Evolutionary conservation across 2,797 vertebrate genomes (phyloP), one percentile per base, ranked within the genome.

Genomic region (Onychomys arenicola): DNA sequence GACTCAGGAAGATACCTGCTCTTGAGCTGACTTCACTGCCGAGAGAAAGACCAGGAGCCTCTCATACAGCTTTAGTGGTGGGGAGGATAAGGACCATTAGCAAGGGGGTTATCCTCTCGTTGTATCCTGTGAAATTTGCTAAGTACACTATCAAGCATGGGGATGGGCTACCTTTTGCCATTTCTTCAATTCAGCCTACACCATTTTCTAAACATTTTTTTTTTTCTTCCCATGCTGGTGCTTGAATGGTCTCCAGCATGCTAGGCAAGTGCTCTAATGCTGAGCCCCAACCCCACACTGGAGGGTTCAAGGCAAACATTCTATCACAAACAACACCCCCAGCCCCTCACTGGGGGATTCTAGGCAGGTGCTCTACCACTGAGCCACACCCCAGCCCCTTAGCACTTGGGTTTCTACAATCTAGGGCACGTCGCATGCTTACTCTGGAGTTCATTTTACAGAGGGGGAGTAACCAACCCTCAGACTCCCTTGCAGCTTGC

Each of bases 391-490:
- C 52, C 52, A 52, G 52, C 13, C 13, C 25, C 21, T n/a, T 37
- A 59, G 32, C 80, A 69, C 16, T 2, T 49, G 57, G 14, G 32
- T 63, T 93, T 85, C 40, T 80, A 40, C 7, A 75, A 73, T 84
- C 25, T 21, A 61, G 49, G 43, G 14, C 21, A 14, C 0, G 0
- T 25, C 29, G 9, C 0, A 0, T 6, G 29, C 69, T 90, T 65
- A 37, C 49, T 59, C 77, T 85, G 25, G 73, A 94, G 77, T 34
- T 57, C 67, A 46, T n/a, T 89, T 73, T 46, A n/a, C 5, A 69
- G 40, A n/a, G 55, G 29, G 16, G n/a, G 32, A 85, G 89, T 61
- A 40, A 75, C 1, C 3, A 46, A 8, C 67, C 37, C 32, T 6
- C 23, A 32, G 59, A 40, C 14, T 40, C 46, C 4, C 40, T 73